Evolutionary conservation across 2,797 vertebrate genomes (phyloP), one percentile per base, ranked within the genome.

Genomic region (Crenuchus spilurus): DNA sequence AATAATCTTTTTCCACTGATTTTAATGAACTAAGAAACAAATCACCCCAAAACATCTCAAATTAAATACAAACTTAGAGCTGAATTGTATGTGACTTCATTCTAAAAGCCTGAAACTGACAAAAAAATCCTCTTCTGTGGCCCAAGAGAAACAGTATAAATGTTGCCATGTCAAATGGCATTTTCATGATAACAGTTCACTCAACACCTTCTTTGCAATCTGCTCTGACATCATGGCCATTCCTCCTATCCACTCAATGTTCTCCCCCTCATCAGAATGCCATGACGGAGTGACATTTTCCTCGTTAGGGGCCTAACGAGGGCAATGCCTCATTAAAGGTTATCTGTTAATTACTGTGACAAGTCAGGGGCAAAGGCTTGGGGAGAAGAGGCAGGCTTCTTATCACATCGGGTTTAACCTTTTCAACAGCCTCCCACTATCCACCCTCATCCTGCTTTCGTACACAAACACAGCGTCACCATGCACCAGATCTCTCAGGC

Each of bases 311-410:
- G 55, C 75, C 84, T 77, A 81, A 82, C 52, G 73, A 86, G 84
- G 82, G 62, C 72, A 76, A 77, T 72, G 86, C 73, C 88, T 91
- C 84, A 90, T 92, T 91, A 92, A 93, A 93, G 92, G 92, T 92
- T 88, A 92, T 91, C 87, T 86, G 85, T 90, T 93, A 92, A 94
- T 93, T 92, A 91, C 72, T 41, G 78, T 81, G 83, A 92, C 86
- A 90, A 85, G 80, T 83, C 63, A 22, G 72, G 48, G 67, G 77
- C 52, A 35, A 10, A 24, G 35, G 55, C 44, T 2, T 55, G 46
- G 72, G 0, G 35, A 78, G 82, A 83, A 85, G 78, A 87, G 64
- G 63, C 35, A 49, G 63, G 52, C 49, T 55, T 83, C 78, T 83
- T 76, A 83, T 83, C 76, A 80, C 77, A 77, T 81, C 54, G 73